These are phyloP conservation scores for Electrophaes corylata DNA, from an alignment of 2,888 invertebrate species.

Conservation along the genomic window DNA sequence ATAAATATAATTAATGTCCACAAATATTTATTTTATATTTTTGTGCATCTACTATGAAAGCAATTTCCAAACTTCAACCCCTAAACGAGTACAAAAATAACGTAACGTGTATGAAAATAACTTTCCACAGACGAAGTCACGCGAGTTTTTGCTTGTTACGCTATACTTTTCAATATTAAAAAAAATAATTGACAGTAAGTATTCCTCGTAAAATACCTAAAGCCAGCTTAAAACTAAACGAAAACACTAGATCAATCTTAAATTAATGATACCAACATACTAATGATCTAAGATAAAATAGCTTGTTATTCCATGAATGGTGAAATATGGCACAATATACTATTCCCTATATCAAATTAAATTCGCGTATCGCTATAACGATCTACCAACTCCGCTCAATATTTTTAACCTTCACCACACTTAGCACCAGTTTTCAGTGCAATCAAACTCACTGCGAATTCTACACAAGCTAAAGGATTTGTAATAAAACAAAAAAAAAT, in stretches of 20 bases:
- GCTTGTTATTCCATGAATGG: slow-evolving; percentile 21
- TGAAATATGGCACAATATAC: slow-evolving; percentile 17
- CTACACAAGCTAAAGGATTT: too few species aligned
- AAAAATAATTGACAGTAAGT: slow-evolving; percentile 11
- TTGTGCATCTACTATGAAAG: too few species aligned
- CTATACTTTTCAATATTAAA: too few species aligned
- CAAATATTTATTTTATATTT: too few species aligned
- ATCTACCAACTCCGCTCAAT: slow-evolving; percentile 9
- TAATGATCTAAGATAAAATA: slow-evolving; percentile 10
- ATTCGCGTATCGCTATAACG: slow-evolving; percentile 8
- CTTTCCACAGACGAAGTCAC: too few species aligned
- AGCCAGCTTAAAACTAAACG: background rate
- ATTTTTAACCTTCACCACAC: slow-evolving; percentile 13
- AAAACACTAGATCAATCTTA: slow-evolving; percentile 15
- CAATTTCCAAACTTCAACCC: too few species aligned
- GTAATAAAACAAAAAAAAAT: too few species aligned
- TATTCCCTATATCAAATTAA: slow-evolving; percentile 18
- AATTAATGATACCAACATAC: slow-evolving; percentile 6
- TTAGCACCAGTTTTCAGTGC: background rate
- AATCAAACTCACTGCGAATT: background rate
- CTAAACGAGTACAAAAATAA: too few species aligned
- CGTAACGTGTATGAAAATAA: too few species aligned
- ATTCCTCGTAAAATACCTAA: background rate
- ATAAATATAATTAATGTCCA: too few species aligned
- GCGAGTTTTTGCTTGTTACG: too few species aligned